Evolutionary conservation across 1,140 invertebrate genomes (phyloP).

Genomic region (Plectrocnemia conspersa): DNA sequence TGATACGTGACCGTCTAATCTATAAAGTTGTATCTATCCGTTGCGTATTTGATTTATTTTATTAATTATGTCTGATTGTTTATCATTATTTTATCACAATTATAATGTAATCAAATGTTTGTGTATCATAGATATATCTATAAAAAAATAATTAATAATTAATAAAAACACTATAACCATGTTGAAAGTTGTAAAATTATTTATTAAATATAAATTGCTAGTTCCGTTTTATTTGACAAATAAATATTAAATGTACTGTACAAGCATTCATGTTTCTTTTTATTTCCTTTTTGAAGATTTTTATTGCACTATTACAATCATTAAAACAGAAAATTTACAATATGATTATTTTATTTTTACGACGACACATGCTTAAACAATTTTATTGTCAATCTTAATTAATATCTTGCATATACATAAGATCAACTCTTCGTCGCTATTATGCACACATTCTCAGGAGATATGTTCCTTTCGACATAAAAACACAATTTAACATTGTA

Average conservation of each 20-base stretch:
- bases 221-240: constrained; percentile 32
- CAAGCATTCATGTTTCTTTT: constrained; percentile 35
- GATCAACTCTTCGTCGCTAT: constrained; percentile 56
- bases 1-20: background rate
- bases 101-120: constrained; percentile 7
- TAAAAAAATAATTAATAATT: constrained; percentile 5
- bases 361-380: no score
- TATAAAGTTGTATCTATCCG: background rate
- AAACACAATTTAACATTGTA: constrained; percentile 59
- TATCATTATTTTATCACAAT: background rate
- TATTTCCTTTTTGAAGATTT: constrained; percentile 3
- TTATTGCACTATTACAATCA: background rate
- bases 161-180: constrained; percentile 11
- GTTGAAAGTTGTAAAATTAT: constrained; percentile 26
- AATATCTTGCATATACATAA: no score
- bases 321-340: background rate
- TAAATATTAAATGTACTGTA: constrained; percentile 38
- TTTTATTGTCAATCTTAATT: no score
- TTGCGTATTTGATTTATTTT: constrained; percentile 3
- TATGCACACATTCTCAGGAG: constrained; percentile 76
- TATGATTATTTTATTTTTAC: no score
- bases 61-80: constrained; percentile 11
- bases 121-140: constrained; percentile 1
- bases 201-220: constrained; percentile 31
- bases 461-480: constrained; percentile 61